Conservation (phyloP, 2,113 vertebrate species). For the Zosterops borbonicus region DNA sequence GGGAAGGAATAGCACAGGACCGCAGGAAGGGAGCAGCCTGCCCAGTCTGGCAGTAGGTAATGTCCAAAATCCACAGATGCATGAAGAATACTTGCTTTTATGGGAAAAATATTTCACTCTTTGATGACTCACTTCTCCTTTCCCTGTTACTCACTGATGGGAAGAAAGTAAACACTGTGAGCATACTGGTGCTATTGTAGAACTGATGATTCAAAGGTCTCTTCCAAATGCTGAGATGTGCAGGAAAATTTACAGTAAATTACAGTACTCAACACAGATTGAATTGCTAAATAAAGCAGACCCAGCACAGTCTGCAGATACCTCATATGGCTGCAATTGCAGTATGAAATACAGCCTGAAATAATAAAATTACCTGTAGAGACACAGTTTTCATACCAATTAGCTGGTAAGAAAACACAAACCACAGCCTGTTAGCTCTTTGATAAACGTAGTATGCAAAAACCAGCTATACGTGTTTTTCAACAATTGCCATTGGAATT, state of each 20-base stretch:
- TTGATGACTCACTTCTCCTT: not conserved
- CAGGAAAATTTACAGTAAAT: not conserved
- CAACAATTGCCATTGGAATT: not conserved
- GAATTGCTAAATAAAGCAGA: not conserved
- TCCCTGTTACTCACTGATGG: not conserved
- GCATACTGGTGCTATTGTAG: not conserved
- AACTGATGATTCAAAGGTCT: not conserved
- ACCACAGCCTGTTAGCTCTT: not conserved
- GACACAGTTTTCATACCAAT: not conserved
- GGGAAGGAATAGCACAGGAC: not conserved
- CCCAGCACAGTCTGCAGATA: not conserved
- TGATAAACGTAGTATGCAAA: not conserved
- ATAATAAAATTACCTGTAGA: not conserved
- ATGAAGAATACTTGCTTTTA: not conserved
- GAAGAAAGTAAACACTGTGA: not conserved
- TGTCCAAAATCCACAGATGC: not conserved
- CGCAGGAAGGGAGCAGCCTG: not conserved
- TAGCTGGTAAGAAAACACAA: not conserved
- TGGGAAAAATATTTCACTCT: not conserved
- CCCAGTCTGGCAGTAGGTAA: not conserved
- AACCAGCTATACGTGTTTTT: not conserved
- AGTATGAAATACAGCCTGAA: not conserved
- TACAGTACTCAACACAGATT: not conserved
- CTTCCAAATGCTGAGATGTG: not conserved
- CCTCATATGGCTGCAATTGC: not conserved